Conservation (phyloP, 2,113 vertebrate species). For the Grus americana region DNA sequence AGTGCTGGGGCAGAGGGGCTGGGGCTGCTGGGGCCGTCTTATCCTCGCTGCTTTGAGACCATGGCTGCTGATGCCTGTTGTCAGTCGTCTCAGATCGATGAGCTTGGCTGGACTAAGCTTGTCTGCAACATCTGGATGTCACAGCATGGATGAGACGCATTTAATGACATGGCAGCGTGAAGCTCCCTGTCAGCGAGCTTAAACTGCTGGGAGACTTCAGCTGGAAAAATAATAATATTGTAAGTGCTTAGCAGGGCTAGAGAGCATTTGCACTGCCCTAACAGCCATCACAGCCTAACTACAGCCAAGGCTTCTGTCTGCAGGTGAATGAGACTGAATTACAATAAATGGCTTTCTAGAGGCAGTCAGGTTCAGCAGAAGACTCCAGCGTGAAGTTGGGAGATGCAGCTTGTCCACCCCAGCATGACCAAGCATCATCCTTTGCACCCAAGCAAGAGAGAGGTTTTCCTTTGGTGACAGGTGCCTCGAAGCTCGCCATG, state of each 20-base stretch:
- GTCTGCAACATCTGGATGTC: neutral
- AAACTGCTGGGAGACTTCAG: neutral
- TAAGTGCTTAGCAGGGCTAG: neutral
- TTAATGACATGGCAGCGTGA: neutral
- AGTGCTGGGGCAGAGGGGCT: neutral
- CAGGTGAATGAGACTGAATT: neutral
- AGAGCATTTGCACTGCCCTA: neutral
- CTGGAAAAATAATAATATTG: neutral
- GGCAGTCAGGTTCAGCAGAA: neutral
- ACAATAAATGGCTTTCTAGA: neutral
- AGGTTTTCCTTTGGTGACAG: neutral
- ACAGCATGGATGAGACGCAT: fast-evolving
- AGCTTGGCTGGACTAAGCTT: neutral
- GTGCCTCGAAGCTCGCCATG: fast-evolving
- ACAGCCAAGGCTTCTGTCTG: neutral
- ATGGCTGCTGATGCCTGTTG: neutral
- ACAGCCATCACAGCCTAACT: neutral
- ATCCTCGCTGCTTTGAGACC: fast-evolving
- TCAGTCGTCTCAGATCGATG: fast-evolving
- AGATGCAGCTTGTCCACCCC: neutral
- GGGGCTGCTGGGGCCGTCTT: neutral
- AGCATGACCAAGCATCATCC: fast-evolving
- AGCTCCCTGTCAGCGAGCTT: neutral
- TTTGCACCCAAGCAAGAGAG: neutral
- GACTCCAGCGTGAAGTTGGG: fast-evolving